phyloP scores from a whole-genome alignment of 2,888 invertebrate species.

The Cantharis lateralis region DNA sequence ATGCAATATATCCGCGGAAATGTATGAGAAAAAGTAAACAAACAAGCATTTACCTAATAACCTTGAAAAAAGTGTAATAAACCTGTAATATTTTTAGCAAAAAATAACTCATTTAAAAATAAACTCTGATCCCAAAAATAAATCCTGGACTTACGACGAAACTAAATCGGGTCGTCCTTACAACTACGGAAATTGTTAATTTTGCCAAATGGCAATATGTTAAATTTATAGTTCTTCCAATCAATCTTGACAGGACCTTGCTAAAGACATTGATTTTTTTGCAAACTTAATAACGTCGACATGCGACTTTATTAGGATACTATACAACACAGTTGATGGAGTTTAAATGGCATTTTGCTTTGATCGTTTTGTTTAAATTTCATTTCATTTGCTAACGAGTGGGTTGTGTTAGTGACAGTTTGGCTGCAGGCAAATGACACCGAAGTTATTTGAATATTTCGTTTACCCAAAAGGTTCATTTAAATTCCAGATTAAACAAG shows the following conservation, averaged over 20 bases:
- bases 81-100: neutral
- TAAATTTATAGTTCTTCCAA: neutral
- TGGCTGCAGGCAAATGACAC: slow-evolving; percentile 21
- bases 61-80: neutral
- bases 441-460: slow-evolving; percentile 14
- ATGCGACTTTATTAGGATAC: neutral
- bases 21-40: neutral
- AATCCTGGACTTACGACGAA: neutral
- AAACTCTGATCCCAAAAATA: neutral
- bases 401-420: slow-evolving; percentile 23
- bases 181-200: neutral
- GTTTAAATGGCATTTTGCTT: slow-evolving; percentile 21
- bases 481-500: neutral
- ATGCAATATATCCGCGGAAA: neutral
- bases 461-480: slow-evolving; percentile 9
- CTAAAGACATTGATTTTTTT: neutral
- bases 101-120: neutral
- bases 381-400: slow-evolving; percentile 24
- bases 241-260: neutral
- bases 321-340: slow-evolving; percentile 11
- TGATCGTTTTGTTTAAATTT: slow-evolving; percentile 28
- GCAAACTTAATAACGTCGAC: neutral
- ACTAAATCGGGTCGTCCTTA: neutral
- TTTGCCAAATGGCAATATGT: neutral
- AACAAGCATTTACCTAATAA: neutral